Conservation (phyloP, 2,888 invertebrate species). For the Patella ulyssiponensis region DNA sequence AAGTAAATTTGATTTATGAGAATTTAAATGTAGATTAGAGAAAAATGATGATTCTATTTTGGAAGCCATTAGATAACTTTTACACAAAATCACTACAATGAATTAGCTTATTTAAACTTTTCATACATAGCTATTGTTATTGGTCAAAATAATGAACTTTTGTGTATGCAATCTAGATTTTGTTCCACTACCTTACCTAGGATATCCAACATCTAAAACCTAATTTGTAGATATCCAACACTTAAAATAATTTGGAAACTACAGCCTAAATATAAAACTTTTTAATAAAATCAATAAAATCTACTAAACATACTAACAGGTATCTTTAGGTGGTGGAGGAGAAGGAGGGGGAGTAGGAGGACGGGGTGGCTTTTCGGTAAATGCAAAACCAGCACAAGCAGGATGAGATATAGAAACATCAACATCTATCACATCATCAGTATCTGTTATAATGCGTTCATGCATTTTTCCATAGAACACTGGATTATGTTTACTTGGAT, state of each 20-base stretch:
- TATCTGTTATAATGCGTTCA: slow-evolving; percentile 49
- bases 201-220: too few species aligned
- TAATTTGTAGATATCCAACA: not conserved
- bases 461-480: slow-evolving; percentile 70
- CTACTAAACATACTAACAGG: slow-evolving; percentile 50
- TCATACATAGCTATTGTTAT: too few species aligned
- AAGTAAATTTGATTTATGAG: too few species aligned
- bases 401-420: slow-evolving; percentile 66
- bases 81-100: too few species aligned
- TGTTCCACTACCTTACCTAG: too few species aligned
- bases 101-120: too few species aligned
- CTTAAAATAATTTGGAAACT: not conserved
- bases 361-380: slow-evolving; percentile 63
- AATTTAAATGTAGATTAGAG: too few species aligned
- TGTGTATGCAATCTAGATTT: too few species aligned
- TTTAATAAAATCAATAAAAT: not conserved
- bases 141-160: too few species aligned
- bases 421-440: slow-evolving; percentile 57
- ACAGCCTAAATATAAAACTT: not conserved
- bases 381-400: slow-evolving; percentile 66
- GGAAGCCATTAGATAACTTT: too few species aligned
- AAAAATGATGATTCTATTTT: too few species aligned
- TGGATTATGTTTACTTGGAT: slow-evolving; percentile 66
- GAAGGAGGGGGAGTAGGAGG: slow-evolving; percentile 58
- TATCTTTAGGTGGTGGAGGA: slow-evolving; percentile 60